Conservation (phyloP, 37 sponge, comb jelly and placozoan species). For the Mnemiopsis leidyi region DNA sequence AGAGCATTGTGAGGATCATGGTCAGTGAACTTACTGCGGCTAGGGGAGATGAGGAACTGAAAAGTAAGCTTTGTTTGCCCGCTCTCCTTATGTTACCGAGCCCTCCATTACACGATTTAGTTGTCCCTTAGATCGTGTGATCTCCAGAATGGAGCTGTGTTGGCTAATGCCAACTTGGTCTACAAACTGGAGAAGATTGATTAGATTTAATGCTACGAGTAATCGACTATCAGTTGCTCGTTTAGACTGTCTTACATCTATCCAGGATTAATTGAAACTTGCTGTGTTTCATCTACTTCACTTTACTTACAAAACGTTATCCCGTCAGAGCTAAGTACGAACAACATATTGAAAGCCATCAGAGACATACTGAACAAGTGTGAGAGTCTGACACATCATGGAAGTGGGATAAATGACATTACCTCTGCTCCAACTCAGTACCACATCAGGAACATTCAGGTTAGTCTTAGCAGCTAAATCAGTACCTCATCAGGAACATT, state of each 20-base stretch:
- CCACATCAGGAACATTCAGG: slow-evolving; percentile 4
- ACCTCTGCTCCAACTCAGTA: slow-evolving; percentile 34
- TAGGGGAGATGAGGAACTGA: slow-evolving; percentile 52
- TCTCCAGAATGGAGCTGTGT: slow-evolving; percentile 29
- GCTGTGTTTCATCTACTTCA: not conserved
- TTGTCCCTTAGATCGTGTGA: too few species aligned
- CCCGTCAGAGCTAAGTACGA: slow-evolving; percentile 48
- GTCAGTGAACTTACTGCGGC: slow-evolving; percentile 57
- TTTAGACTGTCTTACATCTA: not conserved
- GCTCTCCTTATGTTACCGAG: too few species aligned
- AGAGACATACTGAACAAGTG: slow-evolving; percentile 24
- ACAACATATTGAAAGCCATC: slow-evolving; percentile 14
- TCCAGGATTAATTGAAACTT: not conserved
- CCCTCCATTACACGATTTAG: too few species aligned
- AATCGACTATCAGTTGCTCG: not conserved
- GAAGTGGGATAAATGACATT: slow-evolving; percentile 22
- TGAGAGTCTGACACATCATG: slow-evolving; percentile 4
- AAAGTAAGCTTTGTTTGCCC: slow-evolving; percentile 49
- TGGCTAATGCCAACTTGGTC: not conserved
- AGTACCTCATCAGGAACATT: slow-evolving; percentile 3
- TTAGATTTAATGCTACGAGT: not conserved
- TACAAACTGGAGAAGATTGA: slow-evolving; percentile 31
- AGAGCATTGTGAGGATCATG: slow-evolving; percentile 34
- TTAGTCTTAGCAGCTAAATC: not conserved
- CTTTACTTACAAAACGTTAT: too few species aligned